Conservation (phyloP, 2,797 vertebrate genomes). For the Pipistrellus nathusii region DNA sequence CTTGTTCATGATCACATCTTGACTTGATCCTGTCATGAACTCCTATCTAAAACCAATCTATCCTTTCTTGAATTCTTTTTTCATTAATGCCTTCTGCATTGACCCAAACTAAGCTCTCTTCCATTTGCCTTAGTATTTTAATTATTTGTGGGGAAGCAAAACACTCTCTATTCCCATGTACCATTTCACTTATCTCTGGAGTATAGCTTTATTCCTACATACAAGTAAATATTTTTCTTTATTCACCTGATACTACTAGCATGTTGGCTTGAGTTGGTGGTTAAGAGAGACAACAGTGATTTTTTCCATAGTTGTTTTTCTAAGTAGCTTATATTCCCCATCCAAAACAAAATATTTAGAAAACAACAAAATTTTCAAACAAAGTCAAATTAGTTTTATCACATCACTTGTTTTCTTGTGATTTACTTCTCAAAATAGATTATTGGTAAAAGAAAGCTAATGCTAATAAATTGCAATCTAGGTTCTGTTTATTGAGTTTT, state of each 20-base stretch:
- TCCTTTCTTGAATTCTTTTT: constrained; percentile 43
- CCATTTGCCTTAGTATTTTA: constrained; percentile 47
- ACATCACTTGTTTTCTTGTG: constrained; percentile 1
- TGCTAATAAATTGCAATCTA: constrained; percentile 22
- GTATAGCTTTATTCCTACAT: constrained; percentile 5
- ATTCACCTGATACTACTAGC: neutral
- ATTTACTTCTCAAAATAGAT: constrained; percentile 38
- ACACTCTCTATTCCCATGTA: neutral
- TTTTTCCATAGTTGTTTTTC: constrained; percentile 48
- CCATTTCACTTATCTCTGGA: constrained; percentile 14
- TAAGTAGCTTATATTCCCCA: constrained; percentile 33
- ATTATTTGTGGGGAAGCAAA: constrained; percentile 40
- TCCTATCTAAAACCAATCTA: neutral
- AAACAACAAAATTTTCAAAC: constrained; percentile 59
- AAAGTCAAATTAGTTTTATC: constrained; percentile 49
- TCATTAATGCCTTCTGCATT: constrained; percentile 27
- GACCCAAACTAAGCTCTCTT: constrained; percentile 49
- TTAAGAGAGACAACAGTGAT: neutral
- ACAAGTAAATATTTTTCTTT: constrained; percentile 53
- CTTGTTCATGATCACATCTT: neutral
- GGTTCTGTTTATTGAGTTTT: constrained; percentile 59
- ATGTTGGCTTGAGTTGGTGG: constrained; percentile 7
- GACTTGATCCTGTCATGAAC: constrained; percentile 1
- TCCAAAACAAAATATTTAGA: constrained; percentile 52
- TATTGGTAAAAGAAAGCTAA: constrained; percentile 38